These are phyloP conservation scores for Apteryx owenii DNA, from an alignment of 2,113 vertebrate genomes.

Conservation along the genomic window DNA sequence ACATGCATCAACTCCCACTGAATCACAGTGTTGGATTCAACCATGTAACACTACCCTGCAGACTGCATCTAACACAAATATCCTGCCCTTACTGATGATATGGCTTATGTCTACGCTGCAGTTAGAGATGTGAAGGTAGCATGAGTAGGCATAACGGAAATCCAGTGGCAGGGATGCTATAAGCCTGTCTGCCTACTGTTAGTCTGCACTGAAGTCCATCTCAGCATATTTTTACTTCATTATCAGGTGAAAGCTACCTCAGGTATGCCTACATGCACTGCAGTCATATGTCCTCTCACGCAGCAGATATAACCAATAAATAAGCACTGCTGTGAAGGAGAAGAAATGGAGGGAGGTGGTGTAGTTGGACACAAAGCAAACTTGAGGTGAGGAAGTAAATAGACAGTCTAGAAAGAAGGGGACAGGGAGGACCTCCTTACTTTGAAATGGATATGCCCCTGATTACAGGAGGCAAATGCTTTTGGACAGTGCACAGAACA, in stretches of 20 bases:
- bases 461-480: neutral
- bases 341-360: neutral
- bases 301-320: neutral
- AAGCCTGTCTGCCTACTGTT: neutral
- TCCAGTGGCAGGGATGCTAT: neutral
- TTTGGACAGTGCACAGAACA: neutral
- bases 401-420: neutral
- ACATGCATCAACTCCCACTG: neutral
- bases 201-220: neutral
- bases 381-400: neutral
- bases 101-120: neutral
- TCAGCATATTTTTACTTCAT: accelerated
- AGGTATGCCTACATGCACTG: neutral
- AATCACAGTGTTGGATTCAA: neutral
- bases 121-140: neutral
- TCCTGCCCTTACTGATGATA: neutral
- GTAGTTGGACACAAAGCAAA: neutral
- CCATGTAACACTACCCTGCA: neutral
- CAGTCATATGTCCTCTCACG: accelerated
- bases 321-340: neutral
- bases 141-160: neutral
- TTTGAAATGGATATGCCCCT: neutral
- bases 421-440: neutral
- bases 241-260: neutral
- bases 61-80: neutral